Percentiles rank a stretch among this genome's conserved stretches.
phyloP scores from a whole-genome alignment of 2,797 vertebrate species.

The Acridotheres tristis region DNA sequence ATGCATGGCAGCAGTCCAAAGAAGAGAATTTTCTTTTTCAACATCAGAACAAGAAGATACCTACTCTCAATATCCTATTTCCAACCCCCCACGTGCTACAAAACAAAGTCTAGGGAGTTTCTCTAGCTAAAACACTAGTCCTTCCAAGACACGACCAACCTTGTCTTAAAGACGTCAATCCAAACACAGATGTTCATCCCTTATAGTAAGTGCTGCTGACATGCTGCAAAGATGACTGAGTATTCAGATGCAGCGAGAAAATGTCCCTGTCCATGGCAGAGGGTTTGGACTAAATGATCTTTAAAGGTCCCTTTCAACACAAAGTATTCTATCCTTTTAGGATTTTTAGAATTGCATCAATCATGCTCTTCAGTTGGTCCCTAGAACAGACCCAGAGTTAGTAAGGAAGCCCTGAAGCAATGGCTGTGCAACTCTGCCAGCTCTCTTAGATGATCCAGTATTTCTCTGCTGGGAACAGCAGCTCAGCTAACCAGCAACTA shows the following conservation, averaged over 20 bases:
- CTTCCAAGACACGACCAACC: neutral
- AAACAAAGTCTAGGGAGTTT: neutral
- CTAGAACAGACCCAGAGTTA: neutral
- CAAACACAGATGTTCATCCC: neutral
- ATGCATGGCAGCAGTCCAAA: neutral
- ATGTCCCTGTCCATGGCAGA: neutral
- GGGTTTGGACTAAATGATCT: neutral
- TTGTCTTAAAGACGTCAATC: neutral
- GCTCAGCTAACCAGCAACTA: neutral
- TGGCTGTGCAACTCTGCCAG: neutral
- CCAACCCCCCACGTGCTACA: neutral
- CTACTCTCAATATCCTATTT: neutral
- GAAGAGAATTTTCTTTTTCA: neutral
- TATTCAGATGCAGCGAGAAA: neutral
- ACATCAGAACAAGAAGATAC: neutral
- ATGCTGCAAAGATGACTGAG: neutral
- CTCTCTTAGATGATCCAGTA: neutral
- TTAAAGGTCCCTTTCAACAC: neutral
- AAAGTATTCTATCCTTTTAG: neutral
- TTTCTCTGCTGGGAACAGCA: neutral
- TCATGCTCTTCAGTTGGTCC: neutral
- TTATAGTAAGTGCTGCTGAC: neutral
- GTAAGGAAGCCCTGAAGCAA: fast-evolving
- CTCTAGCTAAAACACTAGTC: neutral
- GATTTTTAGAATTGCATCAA: neutral